Base-by-base conservation (phyloP, 2,113 vertebrate genomes). In the Micronycteris hirsuta region DNA sequence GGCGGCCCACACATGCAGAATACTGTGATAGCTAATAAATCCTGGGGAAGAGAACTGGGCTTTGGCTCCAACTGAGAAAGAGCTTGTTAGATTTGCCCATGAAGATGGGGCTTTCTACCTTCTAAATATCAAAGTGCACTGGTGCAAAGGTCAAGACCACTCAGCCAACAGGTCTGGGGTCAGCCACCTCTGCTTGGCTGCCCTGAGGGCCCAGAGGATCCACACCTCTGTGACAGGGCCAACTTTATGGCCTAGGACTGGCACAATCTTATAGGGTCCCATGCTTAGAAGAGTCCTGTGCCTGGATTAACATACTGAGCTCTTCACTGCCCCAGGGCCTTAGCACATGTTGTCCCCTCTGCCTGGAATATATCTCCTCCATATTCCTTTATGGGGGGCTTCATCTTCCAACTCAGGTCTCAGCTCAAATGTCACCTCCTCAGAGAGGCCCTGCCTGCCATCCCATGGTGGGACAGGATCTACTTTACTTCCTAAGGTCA, bases 11-110 rank as follows among this genome's bases (percentile, higher is more conserved):
- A 43, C 87, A 45, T 1, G 8, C 52, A 33, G 70, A 78, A 49
- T 13, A 24, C 16, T 70, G 19, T 31, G 58, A 54, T 17, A 85
- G 94, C 80, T 96, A 80, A 95, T 71, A 82, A 94, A 54, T 58
- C 31, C 76, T 28, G 56, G 70, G 43, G 41, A 16, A 41, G 52
- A 45, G 68, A 63, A 16, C 82, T 20, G 83, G 84, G 58, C 74
- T 92, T 71, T 15, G 43, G n/a, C 28, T 87, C 56, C 81, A 52
- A 36, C 19, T 0, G 1, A 68, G 31, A 70, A 74, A 68, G 68
- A 47, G 14, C 16, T 68, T 70, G 4, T 71, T 17, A 43, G 16
- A n/a, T 7, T 19, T 4, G 1, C 24, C 10, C 43, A 0, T 0
- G 3, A 86, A 65, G 28, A 65, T 24, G 38, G 65, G 8, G 24